Base-by-base conservation (phyloP, 2,113 vertebrate species). In the Micronycteris hirsuta region DNA sequence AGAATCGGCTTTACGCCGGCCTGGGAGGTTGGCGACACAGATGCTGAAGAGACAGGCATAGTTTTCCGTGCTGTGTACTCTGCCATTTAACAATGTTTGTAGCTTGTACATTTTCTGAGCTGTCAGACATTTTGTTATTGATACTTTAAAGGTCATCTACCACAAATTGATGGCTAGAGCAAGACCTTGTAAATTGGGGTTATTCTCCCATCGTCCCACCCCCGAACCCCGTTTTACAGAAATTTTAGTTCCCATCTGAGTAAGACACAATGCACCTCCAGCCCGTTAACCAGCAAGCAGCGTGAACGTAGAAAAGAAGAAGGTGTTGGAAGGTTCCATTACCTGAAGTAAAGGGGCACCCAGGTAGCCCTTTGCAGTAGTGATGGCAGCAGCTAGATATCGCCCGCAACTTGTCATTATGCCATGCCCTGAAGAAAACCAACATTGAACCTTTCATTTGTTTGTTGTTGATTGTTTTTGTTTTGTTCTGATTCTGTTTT, bases 31-130 rank as follows among this genome's bases (percentile, higher is more conserved):
- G 96, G 98, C 93, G 95, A 96, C 96, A 41, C 4, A 91, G 77
- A 97, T 97, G 97, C 97, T 96, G 92, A 96, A 98, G 98, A 98
- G 94, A 98, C 97, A 98, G 98, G 98, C 98, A 97, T 98, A 98
- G 97, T 97, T 98, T 98, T 97, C 98, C 89, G 87, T 98, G 97
- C 98, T 97, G 96, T 97, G 81, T 98, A 95, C 98, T 98, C 96
- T 94, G 97, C 96, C 97, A 56, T 97, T 97, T 95, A 97, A 94
- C 97, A 98, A 36, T 98, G 98, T 98, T 98, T 98, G 98, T 98
- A 97, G 98, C 98, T 98, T 98, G 97, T 98, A 97, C 98, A 96
- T 98, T 98, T 98, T 98, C 97, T 97, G 97, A 98, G 97, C 98
- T 98, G 97, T 98, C 88, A 94, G 98, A 98, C 97, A 33, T 98